Percentiles rank a stretch among this genome's conserved stretches.
Conservation (phyloP, 2,113 vertebrate genomes). For the Bubalus kerabau region DNA sequence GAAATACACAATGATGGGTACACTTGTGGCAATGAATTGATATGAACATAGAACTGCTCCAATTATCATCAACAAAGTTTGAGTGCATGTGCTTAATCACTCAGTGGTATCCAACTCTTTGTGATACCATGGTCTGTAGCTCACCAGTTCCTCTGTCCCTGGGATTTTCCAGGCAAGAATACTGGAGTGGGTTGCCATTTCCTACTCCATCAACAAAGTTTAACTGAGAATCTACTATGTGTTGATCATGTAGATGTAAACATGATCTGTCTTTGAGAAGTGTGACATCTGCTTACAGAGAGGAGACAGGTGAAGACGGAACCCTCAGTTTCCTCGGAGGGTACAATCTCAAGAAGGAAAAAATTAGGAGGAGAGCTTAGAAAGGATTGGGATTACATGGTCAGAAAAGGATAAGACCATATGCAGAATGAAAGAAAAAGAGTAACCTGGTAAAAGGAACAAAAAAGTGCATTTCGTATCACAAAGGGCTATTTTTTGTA, state of each 20-base stretch:
- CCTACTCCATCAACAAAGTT: not conserved
- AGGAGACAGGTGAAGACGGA: not conserved
- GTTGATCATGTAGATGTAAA: not conserved
- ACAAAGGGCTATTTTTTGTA: not conserved
- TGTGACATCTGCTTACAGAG: not conserved
- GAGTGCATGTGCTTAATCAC: not conserved
- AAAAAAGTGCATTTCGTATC: not conserved
- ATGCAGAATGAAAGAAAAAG: not conserved
- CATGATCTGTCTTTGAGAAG: not conserved
- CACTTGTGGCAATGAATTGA: not conserved
- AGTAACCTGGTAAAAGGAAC: not conserved
- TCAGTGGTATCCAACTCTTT: not conserved
- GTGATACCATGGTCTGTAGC: not conserved
- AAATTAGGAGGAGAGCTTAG: not conserved
- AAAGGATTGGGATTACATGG: not conserved
- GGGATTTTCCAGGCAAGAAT: not conserved
- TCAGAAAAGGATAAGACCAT: not conserved
- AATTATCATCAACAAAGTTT: not conserved
- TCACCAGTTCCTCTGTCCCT: not conserved
- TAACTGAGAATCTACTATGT: not conserved
- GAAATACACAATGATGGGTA: not conserved
- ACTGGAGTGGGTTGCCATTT: not conserved
- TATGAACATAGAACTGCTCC: not conserved
- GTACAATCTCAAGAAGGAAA: not conserved
- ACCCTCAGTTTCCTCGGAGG: not conserved